Base-by-base conservation (phyloP, 2,888 invertebrate genomes). In the Tryphoninae sp. region DNA sequence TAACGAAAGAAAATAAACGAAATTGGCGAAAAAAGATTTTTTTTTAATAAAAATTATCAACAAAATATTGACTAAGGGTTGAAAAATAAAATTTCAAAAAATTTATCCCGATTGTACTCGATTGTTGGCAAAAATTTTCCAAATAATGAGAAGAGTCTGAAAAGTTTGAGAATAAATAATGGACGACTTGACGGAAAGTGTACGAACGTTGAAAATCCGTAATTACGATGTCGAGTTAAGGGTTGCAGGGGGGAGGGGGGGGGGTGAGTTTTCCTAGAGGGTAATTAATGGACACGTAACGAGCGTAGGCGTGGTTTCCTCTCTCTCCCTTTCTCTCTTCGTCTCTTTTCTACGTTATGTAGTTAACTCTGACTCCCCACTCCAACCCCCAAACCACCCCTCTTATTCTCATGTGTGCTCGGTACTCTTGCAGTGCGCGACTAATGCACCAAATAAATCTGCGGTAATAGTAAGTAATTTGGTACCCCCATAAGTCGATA, bases 381-480 rank as follows among this genome's bases (percentile, higher is more conserved):
- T 1, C 51, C 11, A n/a, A 33, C 9, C 55, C 13, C 13, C 45
- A 8, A 26, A 26, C 26, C 40, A 26, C 33, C 62, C 53, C 62
- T 58, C 67, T 65, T 61, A 11, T 26, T 51, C 65, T 61, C 65
- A 49, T 42, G 33, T 61, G 68, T 76, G 62, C 64, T 59, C 73
- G 40, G 68, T 67, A 73, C 77, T 72, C 76, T 69, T 68, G 79
- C 78, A 74, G 76, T 73, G 19, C 81, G 84, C 62, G 83, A 86
- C 90, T 92, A 91, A 92, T 92, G 91, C 86, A 89, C 84, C 89
- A 89, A 91, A 92, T 92, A 92, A 92, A 92, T 92, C 91, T 91
- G 90, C 89, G 90, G 90, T 91, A 92, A 92, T 92, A 90, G 92
- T 91, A 91, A 92, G 92, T 91, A 91, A 89, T 90, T 90, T 90